phyloP scores from a whole-genome alignment of 2,113 vertebrate species.

The Pungitius pungitius region DNA sequence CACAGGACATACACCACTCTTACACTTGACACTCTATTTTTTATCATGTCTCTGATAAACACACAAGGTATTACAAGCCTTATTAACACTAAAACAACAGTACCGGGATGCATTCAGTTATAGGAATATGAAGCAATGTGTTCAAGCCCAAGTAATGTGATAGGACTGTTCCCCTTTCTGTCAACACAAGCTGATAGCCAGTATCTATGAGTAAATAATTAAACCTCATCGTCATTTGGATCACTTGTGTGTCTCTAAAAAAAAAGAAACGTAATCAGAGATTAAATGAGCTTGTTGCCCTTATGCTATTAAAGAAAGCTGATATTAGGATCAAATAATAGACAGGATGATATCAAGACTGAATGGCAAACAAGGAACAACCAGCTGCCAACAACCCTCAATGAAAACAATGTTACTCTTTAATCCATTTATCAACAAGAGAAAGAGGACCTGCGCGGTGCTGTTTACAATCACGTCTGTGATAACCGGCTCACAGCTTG shows the following conservation, averaged over 20 bases:
- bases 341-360: neutral
- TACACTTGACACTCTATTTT: neutral
- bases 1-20: slow-evolving; percentile 1
- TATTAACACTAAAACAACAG: neutral
- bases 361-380: neutral
- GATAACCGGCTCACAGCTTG: neutral
- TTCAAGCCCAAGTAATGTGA: neutral
- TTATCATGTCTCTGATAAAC: slow-evolving; percentile 35
- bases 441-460: neutral
- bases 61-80: neutral
- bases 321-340: neutral
- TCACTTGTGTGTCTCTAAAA: neutral
- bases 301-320: neutral
- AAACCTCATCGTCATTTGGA: neutral
- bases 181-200: neutral
- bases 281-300: neutral
- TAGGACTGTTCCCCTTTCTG: neutral
- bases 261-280: neutral
- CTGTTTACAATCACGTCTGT: neutral
- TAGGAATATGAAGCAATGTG: neutral
- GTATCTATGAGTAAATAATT: neutral
- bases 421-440: neutral
- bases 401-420: neutral
- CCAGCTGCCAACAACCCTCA: neutral
- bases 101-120: neutral